Evolutionary conservation across 2,888 invertebrate species (phyloP).

Genomic region (Lochmaea capreae): DNA sequence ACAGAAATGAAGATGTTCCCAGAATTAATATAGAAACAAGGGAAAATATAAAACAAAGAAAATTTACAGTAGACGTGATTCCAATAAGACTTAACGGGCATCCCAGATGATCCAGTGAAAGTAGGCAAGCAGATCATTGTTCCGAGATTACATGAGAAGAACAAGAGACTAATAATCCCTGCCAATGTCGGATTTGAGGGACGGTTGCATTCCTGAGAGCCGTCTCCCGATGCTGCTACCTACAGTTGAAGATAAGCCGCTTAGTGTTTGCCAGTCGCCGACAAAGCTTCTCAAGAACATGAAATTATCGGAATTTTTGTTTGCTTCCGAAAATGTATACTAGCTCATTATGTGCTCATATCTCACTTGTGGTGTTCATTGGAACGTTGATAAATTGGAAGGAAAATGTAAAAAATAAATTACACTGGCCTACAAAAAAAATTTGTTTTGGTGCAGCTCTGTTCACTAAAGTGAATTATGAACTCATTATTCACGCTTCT

Average conservation of each 20-base stretch:
- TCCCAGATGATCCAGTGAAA: conserved; percentile 44
- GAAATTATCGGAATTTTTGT: conserved; percentile 39
- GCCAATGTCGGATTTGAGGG: conserved; percentile 56
- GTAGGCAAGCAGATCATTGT: conserved; percentile 40
- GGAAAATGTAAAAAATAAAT: too few species aligned
- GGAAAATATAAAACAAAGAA: conserved; percentile 7
- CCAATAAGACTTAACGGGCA: conserved; percentile 49
- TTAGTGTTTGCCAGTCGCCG: conserved; percentile 40
- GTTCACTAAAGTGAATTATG: too few species aligned
- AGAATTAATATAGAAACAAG: background rate
- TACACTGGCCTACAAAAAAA: too few species aligned
- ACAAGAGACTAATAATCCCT: conserved; percentile 59
- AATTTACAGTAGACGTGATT: conserved; percentile 27
- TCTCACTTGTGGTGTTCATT: too few species aligned
- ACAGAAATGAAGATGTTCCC: background rate
- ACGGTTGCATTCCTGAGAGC: conserved; percentile 44
- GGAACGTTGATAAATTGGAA: too few species aligned
- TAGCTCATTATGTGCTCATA: background rate
- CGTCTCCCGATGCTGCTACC: conserved; percentile 28
- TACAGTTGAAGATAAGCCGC: conserved; percentile 43
- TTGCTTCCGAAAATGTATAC: background rate
- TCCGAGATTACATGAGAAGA: conserved; percentile 47
- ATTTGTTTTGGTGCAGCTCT: too few species aligned
- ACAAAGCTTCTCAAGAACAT: conserved; percentile 45
- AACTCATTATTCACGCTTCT: too few species aligned